These are phyloP conservation scores for Hirtodrosophila alboralis DNA, from an alignment of 2,888 invertebrate species.

Conservation along the genomic window DNA sequence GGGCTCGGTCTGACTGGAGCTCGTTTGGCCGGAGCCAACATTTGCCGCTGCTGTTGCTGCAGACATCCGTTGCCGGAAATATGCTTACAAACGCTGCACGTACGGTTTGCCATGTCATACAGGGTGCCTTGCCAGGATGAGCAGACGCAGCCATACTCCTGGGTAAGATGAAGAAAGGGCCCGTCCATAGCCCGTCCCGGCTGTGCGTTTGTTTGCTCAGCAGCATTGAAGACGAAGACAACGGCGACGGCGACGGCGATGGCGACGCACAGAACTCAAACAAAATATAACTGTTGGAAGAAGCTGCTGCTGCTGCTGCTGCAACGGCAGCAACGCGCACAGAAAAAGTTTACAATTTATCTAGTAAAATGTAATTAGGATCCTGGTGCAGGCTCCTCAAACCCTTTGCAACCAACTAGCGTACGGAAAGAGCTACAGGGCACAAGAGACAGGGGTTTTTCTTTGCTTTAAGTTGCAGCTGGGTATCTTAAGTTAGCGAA, in stretches of 20 bases:
- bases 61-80: conserved; percentile 75
- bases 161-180: conserved; percentile 1
- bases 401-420: conserved; percentile 2
- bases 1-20: conserved; percentile 27
- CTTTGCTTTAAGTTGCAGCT: conserved; percentile 58
- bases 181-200: conserved; percentile 4
- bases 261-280: conserved; percentile 67
- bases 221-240: conserved; percentile 54
- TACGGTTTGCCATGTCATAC: conserved; percentile 43
- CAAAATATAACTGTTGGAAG: conserved; percentile 75
- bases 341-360: conserved; percentile 82
- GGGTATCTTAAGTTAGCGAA: conserved; percentile 55
- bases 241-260: conserved; percentile 11
- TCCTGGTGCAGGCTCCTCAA: conserved; percentile 66
- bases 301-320: conserved; percentile 53
- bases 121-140: conserved; percentile 40
- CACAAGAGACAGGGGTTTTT: conserved; percentile 15
- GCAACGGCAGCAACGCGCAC: conserved; percentile 57
- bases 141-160: conserved; percentile 6
- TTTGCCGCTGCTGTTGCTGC: conserved; percentile 50
- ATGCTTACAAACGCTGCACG: conserved; percentile 73
- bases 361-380: conserved; percentile 84
- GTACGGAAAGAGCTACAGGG: conserved; percentile 4
- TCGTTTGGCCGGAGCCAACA: conserved; percentile 73
- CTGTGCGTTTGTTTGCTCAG: conserved; percentile 55